A percentile compares a stretch with the other conserved stretches of the same genome.
Conservation (phyloP, 2,113 vertebrate species). For the Fukomys damarensis region DNA sequence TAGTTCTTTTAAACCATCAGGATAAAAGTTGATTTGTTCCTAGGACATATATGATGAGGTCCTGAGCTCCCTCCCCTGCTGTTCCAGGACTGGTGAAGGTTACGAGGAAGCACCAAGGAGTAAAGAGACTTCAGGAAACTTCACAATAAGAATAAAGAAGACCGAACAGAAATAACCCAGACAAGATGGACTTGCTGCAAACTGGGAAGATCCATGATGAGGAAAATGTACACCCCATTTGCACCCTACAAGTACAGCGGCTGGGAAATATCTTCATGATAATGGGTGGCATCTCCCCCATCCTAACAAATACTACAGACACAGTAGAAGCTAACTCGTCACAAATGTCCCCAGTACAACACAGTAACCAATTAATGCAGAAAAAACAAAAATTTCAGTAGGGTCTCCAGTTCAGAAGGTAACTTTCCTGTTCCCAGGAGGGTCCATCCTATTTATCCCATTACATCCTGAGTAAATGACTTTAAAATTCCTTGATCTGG, state of each 20-base stretch:
- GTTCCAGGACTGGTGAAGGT: too few species aligned
- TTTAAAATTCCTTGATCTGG: slow-evolving; percentile 71
- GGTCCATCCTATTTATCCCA: slow-evolving; percentile 45
- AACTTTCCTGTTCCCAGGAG: slow-evolving; percentile 29
- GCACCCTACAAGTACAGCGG: background rate
- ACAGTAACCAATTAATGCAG: background rate
- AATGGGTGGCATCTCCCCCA: background rate
- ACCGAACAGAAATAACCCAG: background rate
- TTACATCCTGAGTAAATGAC: slow-evolving; percentile 63
- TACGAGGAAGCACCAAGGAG: background rate
- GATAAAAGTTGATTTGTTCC: background rate
- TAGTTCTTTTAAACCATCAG: background rate
- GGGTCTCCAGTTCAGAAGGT: slow-evolving; percentile 35
- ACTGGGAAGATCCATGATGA: background rate
- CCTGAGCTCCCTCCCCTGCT: background rate
- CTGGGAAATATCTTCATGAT: background rate
- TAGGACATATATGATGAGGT: background rate
- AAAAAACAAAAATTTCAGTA: background rate
- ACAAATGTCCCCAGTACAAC: background rate
- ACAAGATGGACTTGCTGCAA: background rate
- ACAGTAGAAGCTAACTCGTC: background rate
- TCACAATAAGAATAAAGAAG: background rate
- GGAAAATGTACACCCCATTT: background rate
- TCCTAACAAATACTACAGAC: background rate
- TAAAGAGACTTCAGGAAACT: background rate